Percentiles rank a stretch among this genome's conserved stretches.
Evolutionary conservation across 2,113 vertebrate species (phyloP).

Genomic region (Eretmochelys imbricata): DNA sequence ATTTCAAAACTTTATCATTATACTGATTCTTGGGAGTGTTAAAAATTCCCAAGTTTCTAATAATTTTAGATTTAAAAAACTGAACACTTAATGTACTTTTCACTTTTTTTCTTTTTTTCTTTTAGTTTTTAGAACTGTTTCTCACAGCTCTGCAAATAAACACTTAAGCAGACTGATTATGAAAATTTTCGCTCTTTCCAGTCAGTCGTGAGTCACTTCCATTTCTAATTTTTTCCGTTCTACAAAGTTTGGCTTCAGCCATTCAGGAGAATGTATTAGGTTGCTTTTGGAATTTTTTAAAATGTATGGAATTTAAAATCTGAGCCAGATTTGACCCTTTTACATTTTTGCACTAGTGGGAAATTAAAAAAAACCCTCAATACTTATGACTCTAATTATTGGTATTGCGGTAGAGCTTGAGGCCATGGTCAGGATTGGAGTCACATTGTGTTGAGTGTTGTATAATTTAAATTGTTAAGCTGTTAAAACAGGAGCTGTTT

Average conservation of each 20-base stretch:
- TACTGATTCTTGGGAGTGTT: background rate
- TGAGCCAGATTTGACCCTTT: background rate
- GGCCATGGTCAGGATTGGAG: background rate
- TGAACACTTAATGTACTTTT: background rate
- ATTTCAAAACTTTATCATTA: background rate
- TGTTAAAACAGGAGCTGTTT: background rate
- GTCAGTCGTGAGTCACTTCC: background rate
- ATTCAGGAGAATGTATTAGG: background rate
- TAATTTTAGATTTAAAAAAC: background rate
- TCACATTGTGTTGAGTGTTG: background rate
- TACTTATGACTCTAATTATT: background rate
- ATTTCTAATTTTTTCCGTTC: background rate
- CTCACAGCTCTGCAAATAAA: background rate
- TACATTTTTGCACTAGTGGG: background rate
- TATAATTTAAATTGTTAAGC: background rate
- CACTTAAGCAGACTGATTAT: too few relatives aligned
- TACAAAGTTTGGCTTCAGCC: background rate
- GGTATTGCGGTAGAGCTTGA: background rate
- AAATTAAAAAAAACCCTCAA: background rate
- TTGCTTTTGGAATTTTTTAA: background rate
- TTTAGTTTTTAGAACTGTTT: background rate
- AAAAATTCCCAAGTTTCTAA: background rate
- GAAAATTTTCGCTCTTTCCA: background rate
- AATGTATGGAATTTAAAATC: background rate
- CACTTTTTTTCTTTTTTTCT: background rate